phyloP scores from a whole-genome alignment of 2,113 vertebrate species.

The Petroica traversi region DNA sequence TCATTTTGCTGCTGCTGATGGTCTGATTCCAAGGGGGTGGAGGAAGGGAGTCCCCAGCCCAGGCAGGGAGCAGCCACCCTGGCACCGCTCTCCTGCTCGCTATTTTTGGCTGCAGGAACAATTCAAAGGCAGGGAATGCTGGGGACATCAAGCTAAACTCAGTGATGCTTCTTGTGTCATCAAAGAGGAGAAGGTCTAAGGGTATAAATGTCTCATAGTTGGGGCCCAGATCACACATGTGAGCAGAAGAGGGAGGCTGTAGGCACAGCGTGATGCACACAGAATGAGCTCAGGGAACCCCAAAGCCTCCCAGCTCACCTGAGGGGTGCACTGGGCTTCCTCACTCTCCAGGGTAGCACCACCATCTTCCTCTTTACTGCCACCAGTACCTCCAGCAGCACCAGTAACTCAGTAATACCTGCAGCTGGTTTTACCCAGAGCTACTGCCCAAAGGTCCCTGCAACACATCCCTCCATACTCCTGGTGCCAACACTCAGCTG shows the following conservation, averaged over 20 bases:
- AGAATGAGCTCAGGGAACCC: neutral
- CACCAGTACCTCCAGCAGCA: neutral
- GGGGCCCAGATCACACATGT: accelerated
- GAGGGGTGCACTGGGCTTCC: neutral
- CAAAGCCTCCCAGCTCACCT: neutral
- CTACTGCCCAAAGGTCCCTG: neutral
- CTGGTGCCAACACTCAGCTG: neutral
- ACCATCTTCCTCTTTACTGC: accelerated
- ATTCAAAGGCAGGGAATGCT: neutral
- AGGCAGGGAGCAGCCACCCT: neutral
- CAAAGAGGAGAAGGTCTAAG: neutral
- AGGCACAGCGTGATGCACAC: neutral
- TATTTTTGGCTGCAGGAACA: neutral
- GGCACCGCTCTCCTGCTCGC: accelerated
- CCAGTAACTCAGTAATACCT: accelerated
- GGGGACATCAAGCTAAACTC: neutral
- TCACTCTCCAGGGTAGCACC: neutral
- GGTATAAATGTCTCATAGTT: accelerated
- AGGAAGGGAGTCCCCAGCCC: neutral
- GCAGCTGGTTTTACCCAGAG: neutral
- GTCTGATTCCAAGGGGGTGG: neutral
- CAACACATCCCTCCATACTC: accelerated
- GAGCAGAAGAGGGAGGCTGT: neutral
- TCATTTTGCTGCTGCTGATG: neutral
- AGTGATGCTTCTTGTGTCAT: neutral